These are phyloP conservation scores for Sceloporus undulatus DNA, from an alignment of 2,113 vertebrate genomes.

Conservation along the genomic window DNA sequence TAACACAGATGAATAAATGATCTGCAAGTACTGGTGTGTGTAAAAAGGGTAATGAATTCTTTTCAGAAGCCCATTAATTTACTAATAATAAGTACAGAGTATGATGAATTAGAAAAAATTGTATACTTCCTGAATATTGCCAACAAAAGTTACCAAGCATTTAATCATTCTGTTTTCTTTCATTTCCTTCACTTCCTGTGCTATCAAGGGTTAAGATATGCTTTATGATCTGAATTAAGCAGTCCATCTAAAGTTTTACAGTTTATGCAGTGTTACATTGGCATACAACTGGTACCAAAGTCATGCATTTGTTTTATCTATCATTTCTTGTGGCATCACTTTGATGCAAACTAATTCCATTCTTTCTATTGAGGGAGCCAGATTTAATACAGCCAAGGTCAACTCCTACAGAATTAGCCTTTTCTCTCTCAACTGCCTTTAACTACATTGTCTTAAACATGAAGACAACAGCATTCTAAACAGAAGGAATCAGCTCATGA, in stretches of 20 bases:
- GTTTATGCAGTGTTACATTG: conserved; percentile 50
- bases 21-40: conserved; percentile 87
- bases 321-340: conserved; percentile 46
- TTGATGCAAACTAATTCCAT: conserved; percentile 63
- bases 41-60: conserved; percentile 88
- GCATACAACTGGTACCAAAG: conserved; percentile 52
- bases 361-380: conserved; percentile 54
- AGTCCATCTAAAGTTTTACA: conserved; percentile 49
- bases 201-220: conserved; percentile 58
- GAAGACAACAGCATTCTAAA: conserved; percentile 28
- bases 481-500: conserved; percentile 17
- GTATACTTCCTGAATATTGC: conserved; percentile 80
- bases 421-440: conserved; percentile 12
- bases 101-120: conserved; percentile 83
- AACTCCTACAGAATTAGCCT: conserved; percentile 17
- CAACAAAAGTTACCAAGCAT: conserved; percentile 80
- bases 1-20: conserved; percentile 95
- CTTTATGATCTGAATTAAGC: conserved; percentile 64
- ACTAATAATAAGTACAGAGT: conserved; percentile 87
- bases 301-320: conserved; percentile 49
- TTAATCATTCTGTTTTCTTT: conserved; percentile 81
- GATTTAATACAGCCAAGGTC: conserved; percentile 34
- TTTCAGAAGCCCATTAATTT: conserved; percentile 85
- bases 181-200: conserved; percentile 76
- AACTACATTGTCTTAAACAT: conserved; percentile 38